Base-by-base conservation (phyloP, 2,888 invertebrate genomes). In the Sympetrum striolatum region DNA sequence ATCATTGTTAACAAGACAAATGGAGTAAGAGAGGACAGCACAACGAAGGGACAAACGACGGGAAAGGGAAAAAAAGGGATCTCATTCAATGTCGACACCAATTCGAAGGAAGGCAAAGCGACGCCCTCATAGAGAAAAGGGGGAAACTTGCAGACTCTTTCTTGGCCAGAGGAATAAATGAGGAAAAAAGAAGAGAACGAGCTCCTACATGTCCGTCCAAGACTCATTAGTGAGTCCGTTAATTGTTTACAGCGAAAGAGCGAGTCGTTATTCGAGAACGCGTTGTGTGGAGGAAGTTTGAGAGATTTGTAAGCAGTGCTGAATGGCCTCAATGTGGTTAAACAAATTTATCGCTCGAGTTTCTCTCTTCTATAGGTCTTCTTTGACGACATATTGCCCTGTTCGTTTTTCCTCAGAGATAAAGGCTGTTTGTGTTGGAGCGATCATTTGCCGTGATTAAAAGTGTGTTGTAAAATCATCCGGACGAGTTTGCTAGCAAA, bases 161-260 rank as follows among this genome's bases (percentile, higher is more conserved):
- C 64, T 64, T 64, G 12, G 86, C 12, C 35, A 48, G 5, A 14
- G 14, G n/a, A 39, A 39, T 22, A 18, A 31, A 58, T n/a, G 58
- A 18, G 53, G 14, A 8, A 6, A 39, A 6, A 6, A 39, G 6
- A 6, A 6, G 6, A 39, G 82, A 58, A 58, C 53, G 58, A 53
- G 82, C 64, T 81, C 81, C 25, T 48, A 31, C 81, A 31, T 35
- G 53, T 82, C 82, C 64, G 86, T 86, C 86, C 86, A 86, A n/a
- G 86, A 86, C 86, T 86, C 86, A 86, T 86, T 86, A 86, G 60
- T 37, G 37, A 60, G 35, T 25, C 53, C 58, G 58, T 58, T 82
- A 82, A 82, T 82, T 82, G 82, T 82, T 82, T 82, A 58, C 35
- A 64, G 58, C 22, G 82, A 25, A n/a, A n/a, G 82, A 35, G 25